phyloP scores from a whole-genome alignment of 2,797 vertebrate species.

The Bovichtus diacanthus region DNA sequence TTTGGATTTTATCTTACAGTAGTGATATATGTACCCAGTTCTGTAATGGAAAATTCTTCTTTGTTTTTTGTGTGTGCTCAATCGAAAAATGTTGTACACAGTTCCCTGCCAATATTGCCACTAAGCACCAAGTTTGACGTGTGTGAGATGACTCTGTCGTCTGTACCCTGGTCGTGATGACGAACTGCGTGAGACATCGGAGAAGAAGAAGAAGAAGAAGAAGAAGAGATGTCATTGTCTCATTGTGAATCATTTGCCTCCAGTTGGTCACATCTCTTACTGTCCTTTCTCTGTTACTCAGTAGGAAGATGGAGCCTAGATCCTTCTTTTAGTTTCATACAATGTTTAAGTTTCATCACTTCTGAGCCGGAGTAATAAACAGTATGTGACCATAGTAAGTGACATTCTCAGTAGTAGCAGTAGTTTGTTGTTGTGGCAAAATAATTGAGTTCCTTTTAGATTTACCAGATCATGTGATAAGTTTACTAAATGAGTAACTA shows the following conservation, averaged over 20 bases:
- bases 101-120: not conserved
- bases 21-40: not conserved
- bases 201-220: not conserved
- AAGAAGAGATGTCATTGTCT: not conserved
- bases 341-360: constrained; percentile 60
- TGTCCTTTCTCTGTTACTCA: constrained; percentile 62
- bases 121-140: not conserved
- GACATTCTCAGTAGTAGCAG: not conserved
- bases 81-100: not conserved
- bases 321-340: constrained; percentile 73
- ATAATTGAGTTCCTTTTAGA: not conserved
- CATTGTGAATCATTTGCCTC: constrained; percentile 36
- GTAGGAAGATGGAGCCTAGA: constrained; percentile 14
- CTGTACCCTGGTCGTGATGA: not conserved
- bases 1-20: not conserved
- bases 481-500: no score
- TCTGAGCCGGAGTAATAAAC: not conserved
- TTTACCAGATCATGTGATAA: not conserved
- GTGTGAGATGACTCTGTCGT: not conserved
- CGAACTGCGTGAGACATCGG: not conserved
- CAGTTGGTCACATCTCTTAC: constrained; percentile 36
- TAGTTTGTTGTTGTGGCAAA: not conserved
- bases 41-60: constrained; percentile 53
- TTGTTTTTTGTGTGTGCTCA: not conserved
- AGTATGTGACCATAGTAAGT: constrained; percentile 29